Evolutionary conservation across 2,113 vertebrate genomes (phyloP), one percentile per base, ranked within the genome.

Genomic region (Lamprotornis superbus): DNA sequence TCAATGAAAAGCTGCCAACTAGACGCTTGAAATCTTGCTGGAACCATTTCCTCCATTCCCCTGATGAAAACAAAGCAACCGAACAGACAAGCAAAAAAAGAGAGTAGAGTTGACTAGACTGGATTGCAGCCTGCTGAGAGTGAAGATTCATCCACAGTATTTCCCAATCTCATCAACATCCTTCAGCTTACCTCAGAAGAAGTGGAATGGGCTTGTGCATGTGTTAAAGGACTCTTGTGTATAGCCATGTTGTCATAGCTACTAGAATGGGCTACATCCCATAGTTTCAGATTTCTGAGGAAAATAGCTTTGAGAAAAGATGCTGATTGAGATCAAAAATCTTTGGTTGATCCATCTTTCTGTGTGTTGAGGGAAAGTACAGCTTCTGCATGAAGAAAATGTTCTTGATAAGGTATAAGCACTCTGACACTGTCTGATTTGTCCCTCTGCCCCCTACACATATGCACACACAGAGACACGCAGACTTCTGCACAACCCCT

Each of bases 391-490:
- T 35, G 23, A 59, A 42, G n/a, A 61, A 89, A 61, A 5, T 1
- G 5, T 24, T 47, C 39, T 3, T 64, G 30, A 28, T 57, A 73
- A 68, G 23, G 2, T 39, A 8, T 47, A 44, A 83, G 1, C 3
- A n/a, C 18, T 42, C 21, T 28, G 44, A 35, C 31, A 19, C 2
- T 35, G 75, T 67, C 37, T 53, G 19, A 44, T 78, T 70, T 89
- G 4, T 10, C 22, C 5, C 15, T 50, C 28, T 69, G 11, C 3
- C 2, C 13, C 8, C 7, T 18, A 11, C 0, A 2, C 5, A 12
- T 4, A 8, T 2, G 0, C 4, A 15, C 20, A 10, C 6, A 5
- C 3, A 12, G 5, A 25, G 12, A 44, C 5, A 31, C 8, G 11
- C 4, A 20, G 5, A 15, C 3, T 37, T 42, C 15, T 35, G n/a